A percentile compares a stretch with the other conserved stretches of the same genome.
Conservation (phyloP, 2,113 vertebrate genomes). For the Vulpes vulpes region DNA sequence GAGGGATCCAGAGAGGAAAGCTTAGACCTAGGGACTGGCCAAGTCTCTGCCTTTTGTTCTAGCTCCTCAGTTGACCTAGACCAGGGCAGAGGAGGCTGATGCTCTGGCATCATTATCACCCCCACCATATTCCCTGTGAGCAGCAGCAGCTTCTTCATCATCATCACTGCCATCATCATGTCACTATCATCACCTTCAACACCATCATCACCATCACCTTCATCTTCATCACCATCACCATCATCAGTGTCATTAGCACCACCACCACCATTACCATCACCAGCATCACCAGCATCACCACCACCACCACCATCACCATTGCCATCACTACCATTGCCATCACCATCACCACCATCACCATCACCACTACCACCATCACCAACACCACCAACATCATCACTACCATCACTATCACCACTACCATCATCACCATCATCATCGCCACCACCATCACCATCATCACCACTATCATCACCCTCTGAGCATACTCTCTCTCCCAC, state of each 20-base stretch:
- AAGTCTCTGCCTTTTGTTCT: background rate
- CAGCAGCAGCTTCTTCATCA: background rate
- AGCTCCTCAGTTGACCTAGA: background rate
- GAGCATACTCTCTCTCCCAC: background rate
- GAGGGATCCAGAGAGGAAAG: background rate
- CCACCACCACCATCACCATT: fast-evolving
- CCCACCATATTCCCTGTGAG: background rate
- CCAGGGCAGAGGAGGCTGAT: background rate
- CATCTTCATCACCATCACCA: background rate
- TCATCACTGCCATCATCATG: background rate
- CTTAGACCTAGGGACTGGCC: background rate
- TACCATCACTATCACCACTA: background rate
- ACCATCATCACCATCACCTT: background rate
- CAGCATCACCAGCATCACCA: fast-evolving
- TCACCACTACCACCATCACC: fast-evolving
- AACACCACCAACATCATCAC: background rate
- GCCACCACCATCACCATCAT: background rate
- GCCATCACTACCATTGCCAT: fast-evolving
- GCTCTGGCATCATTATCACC: no score
- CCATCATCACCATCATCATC: fast-evolving
- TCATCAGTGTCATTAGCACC: fast-evolving
- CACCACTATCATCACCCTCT: background rate
- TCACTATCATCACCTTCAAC: fast-evolving
- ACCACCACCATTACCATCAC: background rate
- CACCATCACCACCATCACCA: fast-evolving